Evolutionary conservation across 2,113 vertebrate genomes (phyloP), one percentile per base, ranked within the genome.

Genomic region (Rana temporaria): DNA sequence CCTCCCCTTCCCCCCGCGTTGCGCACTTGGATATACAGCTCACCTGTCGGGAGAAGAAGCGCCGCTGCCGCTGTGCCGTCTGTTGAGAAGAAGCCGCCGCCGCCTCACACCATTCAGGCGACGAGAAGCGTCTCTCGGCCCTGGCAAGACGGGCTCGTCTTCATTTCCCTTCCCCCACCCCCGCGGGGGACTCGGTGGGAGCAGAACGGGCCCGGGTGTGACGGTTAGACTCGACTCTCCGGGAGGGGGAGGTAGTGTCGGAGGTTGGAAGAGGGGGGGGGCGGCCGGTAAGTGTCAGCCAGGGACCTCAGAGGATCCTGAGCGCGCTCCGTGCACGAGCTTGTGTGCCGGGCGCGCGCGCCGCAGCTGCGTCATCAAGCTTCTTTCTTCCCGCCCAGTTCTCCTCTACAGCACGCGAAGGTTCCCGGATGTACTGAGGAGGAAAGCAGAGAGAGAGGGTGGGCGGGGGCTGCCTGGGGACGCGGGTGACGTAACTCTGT

Each of bases 81-180:
- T 32, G 60, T 15, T 2, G 57, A 24, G 22, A 38, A 60, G 67
- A 72, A 15, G 69, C 48, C 60, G 68, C 34, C 57, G 68, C 34
- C 57, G 68, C 59, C 68, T 81, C 68, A 76, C 32, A 63, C 17
- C 73, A 76, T 76, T 81, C 79, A 81, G 79, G 64, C 79, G 79
- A 55, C 38, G 34, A 52, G 38, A 32, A 80, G 78, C 79, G 79
- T 64, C 34, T 81, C 60, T 81, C 79, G 57, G 68, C 66, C 66
- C 56, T 38, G 66, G 68, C 42, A 38, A 64, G 34, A 72, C 79
- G 56, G 79, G 64, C 57, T 60, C 6, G 9, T 48, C 53, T 57
- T 81, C 79, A 81, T 81, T 63, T 85, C 67, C 83, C 62, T 52
- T 68, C 73, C 2, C 55, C 55, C 52, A 79, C 70, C 30, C 57